Percentiles rank a stretch among this genome's conserved stretches.
Evolutionary conservation across 2,888 invertebrate genomes (phyloP).

Genomic region (Sialis lutaria): DNA sequence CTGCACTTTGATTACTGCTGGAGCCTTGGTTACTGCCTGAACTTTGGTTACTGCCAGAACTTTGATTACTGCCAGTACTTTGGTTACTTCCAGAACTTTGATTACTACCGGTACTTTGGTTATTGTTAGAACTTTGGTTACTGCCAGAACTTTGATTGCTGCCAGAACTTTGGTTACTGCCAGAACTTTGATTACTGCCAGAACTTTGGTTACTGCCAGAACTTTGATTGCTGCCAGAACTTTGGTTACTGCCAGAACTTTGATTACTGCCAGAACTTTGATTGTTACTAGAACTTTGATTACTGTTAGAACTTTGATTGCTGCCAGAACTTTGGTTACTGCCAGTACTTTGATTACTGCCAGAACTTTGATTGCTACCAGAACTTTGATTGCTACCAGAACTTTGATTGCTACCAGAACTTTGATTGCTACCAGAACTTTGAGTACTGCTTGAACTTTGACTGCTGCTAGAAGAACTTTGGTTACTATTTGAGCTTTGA

Average conservation of each 20-base stretch:
- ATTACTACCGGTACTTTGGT: constrained; percentile 6
- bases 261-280: constrained; percentile 6
- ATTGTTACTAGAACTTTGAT: constrained; percentile 5
- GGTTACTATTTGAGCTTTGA: not conserved
- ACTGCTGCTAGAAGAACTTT: not conserved
- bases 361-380: constrained; percentile 5
- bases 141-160: constrained; percentile 7
- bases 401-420: constrained; percentile 6
- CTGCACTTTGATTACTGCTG: constrained; percentile 6
- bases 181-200: constrained; percentile 2
- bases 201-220: constrained; percentile 5
- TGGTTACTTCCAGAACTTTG: constrained; percentile 6
- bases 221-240: constrained; percentile 6
- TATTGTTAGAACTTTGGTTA: constrained; percentile 8
- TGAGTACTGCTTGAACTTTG: constrained; percentile 3
- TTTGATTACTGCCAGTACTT: constrained; percentile 4
- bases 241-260: constrained; percentile 5
- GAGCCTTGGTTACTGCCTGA: constrained; percentile 5
- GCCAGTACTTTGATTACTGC: constrained; percentile 1
- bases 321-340: constrained; percentile 6
- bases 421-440: constrained; percentile 2
- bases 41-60: constrained; percentile 4
- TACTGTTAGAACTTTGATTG: constrained; percentile 1
- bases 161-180: constrained; percentile 5
- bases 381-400: constrained; percentile 5